phyloP scores from a whole-genome alignment of 2,797 vertebrate species.

The Cebuella pygmaea region DNA sequence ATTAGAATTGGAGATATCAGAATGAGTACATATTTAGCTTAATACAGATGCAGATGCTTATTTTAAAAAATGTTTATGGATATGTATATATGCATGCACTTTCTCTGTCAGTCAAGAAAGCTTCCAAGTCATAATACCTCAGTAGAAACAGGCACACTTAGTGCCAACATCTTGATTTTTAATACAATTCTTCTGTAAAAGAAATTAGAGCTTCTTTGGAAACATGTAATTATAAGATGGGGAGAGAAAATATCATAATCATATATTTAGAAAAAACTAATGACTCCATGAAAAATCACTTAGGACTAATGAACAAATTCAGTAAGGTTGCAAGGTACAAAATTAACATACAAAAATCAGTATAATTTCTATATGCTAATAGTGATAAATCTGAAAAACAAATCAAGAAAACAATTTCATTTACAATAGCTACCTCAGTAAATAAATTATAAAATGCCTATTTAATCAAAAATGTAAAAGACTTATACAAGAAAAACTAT shows the following conservation, averaged over 20 bases:
- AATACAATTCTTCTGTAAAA: not conserved
- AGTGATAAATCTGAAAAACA: not conserved
- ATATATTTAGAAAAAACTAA: not conserved
- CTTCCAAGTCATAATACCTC: not conserved
- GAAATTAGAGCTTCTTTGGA: not conserved
- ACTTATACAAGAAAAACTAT: not conserved
- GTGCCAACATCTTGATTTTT: not conserved
- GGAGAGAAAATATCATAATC: not conserved
- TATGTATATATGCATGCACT: not conserved
- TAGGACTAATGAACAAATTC: not conserved
- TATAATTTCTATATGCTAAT: not conserved
- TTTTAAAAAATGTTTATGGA: not conserved
- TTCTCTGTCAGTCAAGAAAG: not conserved
- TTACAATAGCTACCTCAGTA: not conserved
- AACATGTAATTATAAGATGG: not conserved
- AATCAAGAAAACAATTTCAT: not conserved
- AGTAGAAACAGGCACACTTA: not conserved
- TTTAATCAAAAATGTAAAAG: not conserved
- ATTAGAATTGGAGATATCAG: not conserved
- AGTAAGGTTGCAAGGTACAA: not conserved
- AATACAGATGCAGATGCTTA: not conserved
- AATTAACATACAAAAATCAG: not conserved
- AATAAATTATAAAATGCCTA: not conserved
- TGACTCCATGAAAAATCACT: not conserved
- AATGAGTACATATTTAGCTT: not conserved